Evolutionary conservation across 2,797 vertebrate genomes (phyloP).

Genomic region (Xenentodon cancila): DNA sequence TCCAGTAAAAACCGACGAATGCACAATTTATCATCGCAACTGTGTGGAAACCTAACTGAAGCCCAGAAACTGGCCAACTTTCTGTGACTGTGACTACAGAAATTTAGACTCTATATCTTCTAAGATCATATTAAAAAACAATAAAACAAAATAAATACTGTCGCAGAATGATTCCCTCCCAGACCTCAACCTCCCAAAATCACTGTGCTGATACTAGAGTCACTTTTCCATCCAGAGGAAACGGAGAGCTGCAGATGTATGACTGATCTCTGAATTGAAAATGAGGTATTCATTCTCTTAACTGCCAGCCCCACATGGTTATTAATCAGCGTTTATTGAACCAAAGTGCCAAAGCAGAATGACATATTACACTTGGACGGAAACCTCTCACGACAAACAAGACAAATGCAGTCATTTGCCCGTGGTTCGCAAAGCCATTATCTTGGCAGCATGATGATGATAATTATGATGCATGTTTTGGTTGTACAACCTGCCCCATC

Average conservation of each 20-base stretch:
- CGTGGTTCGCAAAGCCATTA: constrained; percentile 50
- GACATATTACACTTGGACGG: constrained; percentile 44
- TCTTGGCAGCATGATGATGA: constrained; percentile 39
- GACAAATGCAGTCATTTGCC: constrained; percentile 58
- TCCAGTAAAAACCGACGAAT: constrained; percentile 59
- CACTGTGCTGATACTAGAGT: constrained; percentile 11
- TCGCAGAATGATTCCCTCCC: constrained; percentile 16
- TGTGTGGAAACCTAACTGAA: constrained; percentile 23
- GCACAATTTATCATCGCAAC: constrained; percentile 59
- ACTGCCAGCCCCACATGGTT: constrained; percentile 39
- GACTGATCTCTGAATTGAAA: constrained; percentile 32
- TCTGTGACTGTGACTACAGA: constrained; percentile 21
- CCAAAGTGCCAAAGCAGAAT: constrained; percentile 47
- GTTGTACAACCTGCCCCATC: constrained; percentile 43
- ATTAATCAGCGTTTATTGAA: constrained; percentile 65
- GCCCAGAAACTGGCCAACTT: constrained; percentile 27
- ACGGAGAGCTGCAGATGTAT: constrained; percentile 9
- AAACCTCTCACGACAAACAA: constrained; percentile 54
- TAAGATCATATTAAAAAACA: constrained; percentile 16
- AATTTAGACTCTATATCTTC: constrained; percentile 6
- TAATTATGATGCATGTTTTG: constrained; percentile 63
- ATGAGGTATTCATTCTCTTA: constrained; percentile 21
- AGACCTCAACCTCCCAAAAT: constrained; percentile 10
- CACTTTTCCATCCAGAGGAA: constrained; percentile 25
- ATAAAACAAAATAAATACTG: constrained; percentile 22